Conservation (phyloP, 2,113 vertebrate genomes). For the Hucho hucho region DNA sequence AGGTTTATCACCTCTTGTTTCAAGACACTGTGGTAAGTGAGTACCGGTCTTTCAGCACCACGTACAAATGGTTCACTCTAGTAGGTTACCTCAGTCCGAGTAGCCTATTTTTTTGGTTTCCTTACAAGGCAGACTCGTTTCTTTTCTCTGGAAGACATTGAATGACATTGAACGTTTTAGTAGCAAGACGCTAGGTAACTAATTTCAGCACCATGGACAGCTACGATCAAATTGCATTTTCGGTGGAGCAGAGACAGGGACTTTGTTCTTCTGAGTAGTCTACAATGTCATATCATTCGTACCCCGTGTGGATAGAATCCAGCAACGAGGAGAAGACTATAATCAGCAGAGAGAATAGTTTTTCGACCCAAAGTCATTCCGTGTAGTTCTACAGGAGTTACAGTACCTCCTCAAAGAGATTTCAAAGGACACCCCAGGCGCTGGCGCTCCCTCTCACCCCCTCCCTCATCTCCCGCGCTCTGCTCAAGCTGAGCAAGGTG, state of each 20-base stretch:
- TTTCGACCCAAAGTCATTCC: slow-evolving; percentile 47
- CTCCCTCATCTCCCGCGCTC: slow-evolving; percentile 20
- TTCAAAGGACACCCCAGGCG: slow-evolving; percentile 45
- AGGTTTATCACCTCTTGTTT: no score
- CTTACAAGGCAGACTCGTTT: no score
- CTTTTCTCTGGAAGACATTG: no score
- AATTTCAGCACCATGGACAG: no score
- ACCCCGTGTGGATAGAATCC: neutral
- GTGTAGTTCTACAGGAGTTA: slow-evolving; percentile 48
- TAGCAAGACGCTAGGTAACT: no score
- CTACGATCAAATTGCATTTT: neutral
- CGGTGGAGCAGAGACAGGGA: neutral
- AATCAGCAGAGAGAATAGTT: slow-evolving; percentile 11
- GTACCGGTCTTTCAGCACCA: no score
- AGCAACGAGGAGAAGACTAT: neutral
- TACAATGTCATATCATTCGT: slow-evolving; percentile 1
- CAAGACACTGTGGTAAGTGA: no score
- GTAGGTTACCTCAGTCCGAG: no score
- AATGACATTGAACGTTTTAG: no score
- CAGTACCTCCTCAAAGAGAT: slow-evolving; percentile 51
- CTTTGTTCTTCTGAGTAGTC: neutral
- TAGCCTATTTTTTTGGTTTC: no score
- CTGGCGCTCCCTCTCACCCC: slow-evolving; percentile 34
- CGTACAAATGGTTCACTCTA: no score
- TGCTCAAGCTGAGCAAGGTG: slow-evolving; percentile 27